phyloP scores from a whole-genome alignment of 2,113 vertebrate genomes.

The Vombatus ursinus region DNA sequence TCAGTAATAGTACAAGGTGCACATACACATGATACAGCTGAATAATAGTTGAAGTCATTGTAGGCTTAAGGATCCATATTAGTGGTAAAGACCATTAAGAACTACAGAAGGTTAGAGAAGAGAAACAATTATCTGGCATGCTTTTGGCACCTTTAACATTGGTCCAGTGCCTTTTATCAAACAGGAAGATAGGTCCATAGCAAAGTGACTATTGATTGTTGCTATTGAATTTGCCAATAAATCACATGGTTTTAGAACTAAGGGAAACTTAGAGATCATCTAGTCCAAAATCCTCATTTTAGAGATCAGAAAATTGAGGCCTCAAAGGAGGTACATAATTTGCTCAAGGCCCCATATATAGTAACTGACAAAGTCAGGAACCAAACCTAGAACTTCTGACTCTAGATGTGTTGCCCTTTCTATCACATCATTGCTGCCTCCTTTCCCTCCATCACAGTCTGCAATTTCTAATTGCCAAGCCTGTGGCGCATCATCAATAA shows the following conservation, averaged over 20 bases:
- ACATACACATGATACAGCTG: neutral
- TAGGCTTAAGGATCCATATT: neutral
- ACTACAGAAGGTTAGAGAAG: neutral
- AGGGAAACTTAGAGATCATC: neutral
- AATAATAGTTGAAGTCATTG: neutral
- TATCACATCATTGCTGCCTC: neutral
- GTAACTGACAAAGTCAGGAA: neutral
- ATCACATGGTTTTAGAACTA: neutral
- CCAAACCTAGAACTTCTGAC: neutral
- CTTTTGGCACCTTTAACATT: neutral
- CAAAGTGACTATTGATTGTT: neutral
- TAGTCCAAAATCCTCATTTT: neutral
- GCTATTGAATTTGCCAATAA: neutral
- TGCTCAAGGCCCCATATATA: neutral
- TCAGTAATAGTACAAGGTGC: neutral
- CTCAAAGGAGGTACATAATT: neutral
- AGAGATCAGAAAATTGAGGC: neutral
- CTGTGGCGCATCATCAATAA: neutral
- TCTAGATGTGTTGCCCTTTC: neutral
- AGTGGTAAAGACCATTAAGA: neutral
- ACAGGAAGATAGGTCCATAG: neutral
- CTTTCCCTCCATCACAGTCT: neutral
- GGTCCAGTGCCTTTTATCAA: neutral
- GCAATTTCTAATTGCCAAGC: conserved; percentile 1
- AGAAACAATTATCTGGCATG: neutral